These are phyloP conservation scores for Chelonia mydas DNA, from an alignment of 2,797 vertebrate species.

Conservation along the genomic window DNA sequence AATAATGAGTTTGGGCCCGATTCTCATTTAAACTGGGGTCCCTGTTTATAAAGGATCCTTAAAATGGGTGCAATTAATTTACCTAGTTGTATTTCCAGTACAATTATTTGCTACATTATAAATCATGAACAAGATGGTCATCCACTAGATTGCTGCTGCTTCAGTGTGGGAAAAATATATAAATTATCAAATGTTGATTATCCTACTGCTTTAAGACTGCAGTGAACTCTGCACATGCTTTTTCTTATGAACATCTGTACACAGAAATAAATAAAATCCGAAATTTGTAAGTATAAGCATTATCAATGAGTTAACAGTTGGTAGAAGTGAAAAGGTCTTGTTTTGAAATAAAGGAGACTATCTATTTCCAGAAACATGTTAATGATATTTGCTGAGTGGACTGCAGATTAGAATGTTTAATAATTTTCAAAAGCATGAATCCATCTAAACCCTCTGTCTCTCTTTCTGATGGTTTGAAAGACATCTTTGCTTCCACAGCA, in stretches of 20 bases:
- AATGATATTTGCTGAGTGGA: neutral
- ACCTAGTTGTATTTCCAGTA: neutral
- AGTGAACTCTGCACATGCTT: neutral
- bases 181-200: neutral
- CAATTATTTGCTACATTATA: neutral
- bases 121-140: neutral
- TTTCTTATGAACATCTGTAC: neutral
- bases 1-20: neutral
- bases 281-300: neutral
- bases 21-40: neutral
- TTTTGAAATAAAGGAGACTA: neutral
- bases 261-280: neutral
- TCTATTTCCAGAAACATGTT: neutral
- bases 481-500: neutral
- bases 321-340: neutral
- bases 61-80: neutral
- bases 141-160: neutral
- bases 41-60: neutral
- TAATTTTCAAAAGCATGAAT: neutral
- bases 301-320: neutral
- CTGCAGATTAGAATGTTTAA: neutral
- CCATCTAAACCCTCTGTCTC: neutral
- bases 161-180: neutral
- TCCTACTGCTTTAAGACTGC: neutral
- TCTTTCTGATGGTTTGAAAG: neutral